Evolutionary conservation across 2,797 vertebrate species (phyloP), one percentile per base, ranked within the genome.

Genomic region (Threskiornis aethiopicus): DNA sequence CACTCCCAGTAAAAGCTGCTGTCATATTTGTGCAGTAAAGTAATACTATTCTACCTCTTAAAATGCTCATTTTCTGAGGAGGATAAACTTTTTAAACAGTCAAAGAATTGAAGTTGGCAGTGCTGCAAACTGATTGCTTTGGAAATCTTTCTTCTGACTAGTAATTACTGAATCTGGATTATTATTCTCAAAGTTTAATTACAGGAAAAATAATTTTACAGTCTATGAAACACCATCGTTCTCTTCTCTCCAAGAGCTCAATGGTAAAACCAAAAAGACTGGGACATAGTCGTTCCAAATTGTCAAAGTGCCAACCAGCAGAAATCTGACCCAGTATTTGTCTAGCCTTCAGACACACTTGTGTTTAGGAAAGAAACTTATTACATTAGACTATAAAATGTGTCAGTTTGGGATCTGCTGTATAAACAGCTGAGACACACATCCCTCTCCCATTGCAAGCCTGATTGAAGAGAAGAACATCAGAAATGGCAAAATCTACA

Each of bases 151-250:
- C 33, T 54, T 87, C 71, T 89, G 59, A 75, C 28, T n/a, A 92
- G 33, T 20, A 76, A 89, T 80, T 92, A 80, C 55, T 73, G 58
- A 81, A 85, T 86, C 65, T 83, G 52, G 66, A 66, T 83, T 80
- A n/a, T 82, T 84, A 95, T 64, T 87, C 85, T 91, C 41, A 22
- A 93, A 87, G 42, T 83, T 86, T 71, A 84, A 85, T 70, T 80
- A 90, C 33, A 84, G 71, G 59, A 93, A 91, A 93, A 96, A 84
- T 65, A 71, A 70, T 82, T 90, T 93, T 84, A 80, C 42, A 66
- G 17, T 86, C 81, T 84, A 21, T 69, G 67, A 83, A 96, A 67
- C 41, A 77, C 20, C 33, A 69, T 81, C 2, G 0, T 92, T 92
- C 87, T 82, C 64, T 76, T 92, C 52, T 70, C 54, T 54, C 47